Evolutionary conservation across 1,140 invertebrate genomes (phyloP), one percentile per base, ranked within the genome.

Genomic region (Saccostrea cuccullata): DNA sequence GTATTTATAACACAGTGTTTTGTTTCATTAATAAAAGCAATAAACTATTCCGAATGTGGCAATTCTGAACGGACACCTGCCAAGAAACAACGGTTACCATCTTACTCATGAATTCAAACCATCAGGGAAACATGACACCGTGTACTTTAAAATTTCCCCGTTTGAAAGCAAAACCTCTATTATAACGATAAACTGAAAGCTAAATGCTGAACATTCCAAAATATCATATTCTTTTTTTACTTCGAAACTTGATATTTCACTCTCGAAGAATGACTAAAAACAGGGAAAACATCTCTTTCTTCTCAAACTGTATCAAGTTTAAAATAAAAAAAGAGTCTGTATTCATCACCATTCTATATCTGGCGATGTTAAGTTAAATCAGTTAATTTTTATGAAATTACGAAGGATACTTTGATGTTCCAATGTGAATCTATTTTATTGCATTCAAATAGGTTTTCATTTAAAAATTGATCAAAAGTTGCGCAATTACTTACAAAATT

Each of bases 1-100:
- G 5, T 64, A 30, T 77, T 77, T 30, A 26, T 73, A 9, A 23
- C 26, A 73, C 26, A 23, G 13, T 8, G 58, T 8, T 15, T 36
- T 77, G 12, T 30, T 15, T 77, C 70, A 77, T 13, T 77, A 15
- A 30, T 77, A 36, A 26, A 30, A 36, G 30, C 30, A 30, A 77
- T 40, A 77, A 77, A 30, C 8, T 15, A 73, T 20, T n/a, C 17
- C 17, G 26, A 15, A 26, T 77, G 13, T 77, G 70, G 17, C 70
- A 77, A 36, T 77, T 77, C 23, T 77, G 23, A 47, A 77, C 70
- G 70, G 70, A 26, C 70, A 77, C 70, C 70, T 77, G 70, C 30
- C 70, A 26, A 77, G 9, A 30, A 26, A 26, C 30, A 30, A 15
- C 26, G 13, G 23, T 30, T 30, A 77, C 70, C 70, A 77, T 36